A percentile compares a stretch with the other conserved stretches of the same genome.
Conservation (phyloP, 2,797 vertebrate genomes). For the Tokudaia muenninki region DNA sequence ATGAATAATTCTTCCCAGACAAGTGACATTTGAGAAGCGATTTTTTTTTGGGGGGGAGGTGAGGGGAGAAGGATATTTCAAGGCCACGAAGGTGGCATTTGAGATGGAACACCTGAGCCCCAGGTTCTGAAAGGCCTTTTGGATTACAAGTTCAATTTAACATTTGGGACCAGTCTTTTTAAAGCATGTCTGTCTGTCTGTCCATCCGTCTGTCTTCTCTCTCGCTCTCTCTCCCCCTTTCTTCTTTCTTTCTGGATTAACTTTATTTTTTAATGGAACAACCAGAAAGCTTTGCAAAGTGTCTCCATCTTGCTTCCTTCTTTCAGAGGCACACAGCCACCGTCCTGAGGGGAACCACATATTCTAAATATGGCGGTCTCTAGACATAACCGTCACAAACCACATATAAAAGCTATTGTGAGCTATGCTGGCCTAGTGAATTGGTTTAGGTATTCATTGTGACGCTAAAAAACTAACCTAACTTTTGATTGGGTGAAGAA, state of each 20-base stretch:
- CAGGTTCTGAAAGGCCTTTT: neutral
- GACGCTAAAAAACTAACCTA: slow-evolving; percentile 6
- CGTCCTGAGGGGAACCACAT: neutral
- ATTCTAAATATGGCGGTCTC: neutral
- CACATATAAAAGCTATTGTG: slow-evolving; percentile 11
- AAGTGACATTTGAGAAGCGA: slow-evolving; percentile 18
- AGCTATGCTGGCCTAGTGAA: neutral
- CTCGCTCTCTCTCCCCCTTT: no score
- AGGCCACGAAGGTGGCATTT: neutral
- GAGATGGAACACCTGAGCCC: neutral
- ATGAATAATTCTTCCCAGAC: neutral
- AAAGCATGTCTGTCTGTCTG: neutral
- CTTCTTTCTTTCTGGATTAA: neutral
- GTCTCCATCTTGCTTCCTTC: neutral
- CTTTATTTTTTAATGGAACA: neutral
- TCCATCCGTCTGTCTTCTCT: no score
- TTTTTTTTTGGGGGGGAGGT: neutral
- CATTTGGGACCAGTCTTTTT: neutral
- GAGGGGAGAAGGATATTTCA: neutral
- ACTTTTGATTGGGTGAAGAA: slow-evolving; percentile 32
- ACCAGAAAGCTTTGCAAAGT: neutral
- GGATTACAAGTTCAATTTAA: neutral
- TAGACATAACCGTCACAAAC: neutral
- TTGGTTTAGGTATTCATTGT: slow-evolving; percentile 50
- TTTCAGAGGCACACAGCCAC: neutral